Conservation (phyloP, 2,888 invertebrate species). For the Antitype chi region DNA sequence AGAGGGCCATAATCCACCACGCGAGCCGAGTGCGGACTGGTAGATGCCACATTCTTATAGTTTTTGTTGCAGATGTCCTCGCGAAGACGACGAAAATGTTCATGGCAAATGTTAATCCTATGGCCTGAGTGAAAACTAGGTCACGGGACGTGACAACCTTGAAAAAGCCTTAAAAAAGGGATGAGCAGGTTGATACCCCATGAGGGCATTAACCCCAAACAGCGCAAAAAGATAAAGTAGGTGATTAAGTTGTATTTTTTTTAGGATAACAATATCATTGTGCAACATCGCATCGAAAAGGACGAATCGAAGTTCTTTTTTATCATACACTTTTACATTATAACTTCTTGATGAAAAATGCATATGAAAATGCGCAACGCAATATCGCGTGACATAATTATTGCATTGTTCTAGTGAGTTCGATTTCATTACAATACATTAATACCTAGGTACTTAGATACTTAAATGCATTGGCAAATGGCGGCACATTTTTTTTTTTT, state of each 20-base stretch:
- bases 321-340: background rate
- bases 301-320: conserved; percentile 9
- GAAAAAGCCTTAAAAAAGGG: background rate
- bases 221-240: background rate
- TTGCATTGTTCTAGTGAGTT: conserved; percentile 37
- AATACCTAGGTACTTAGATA: background rate
- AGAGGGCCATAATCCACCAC: too few relatives aligned
- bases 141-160: too few relatives aligned
- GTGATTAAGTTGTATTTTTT: background rate
- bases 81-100: too few relatives aligned
- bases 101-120: background rate
- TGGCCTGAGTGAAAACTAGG: background rate
- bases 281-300: background rate
- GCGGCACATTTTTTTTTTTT: background rate
- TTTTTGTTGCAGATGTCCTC: too few relatives aligned
- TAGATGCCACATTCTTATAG: too few relatives aligned
- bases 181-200: background rate
- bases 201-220: background rate
- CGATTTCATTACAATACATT: conserved; percentile 21
- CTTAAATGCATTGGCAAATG: conserved; percentile 30
- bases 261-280: background rate
- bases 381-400: conserved; percentile 9
- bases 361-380: conserved; percentile 12
- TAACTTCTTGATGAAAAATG: conserved; percentile 4
- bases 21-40: too few relatives aligned